Evolutionary conservation across 2,888 invertebrate species (phyloP), one percentile per base, ranked within the genome.

Genomic region (Cataglyphis rosenhaueri): DNA sequence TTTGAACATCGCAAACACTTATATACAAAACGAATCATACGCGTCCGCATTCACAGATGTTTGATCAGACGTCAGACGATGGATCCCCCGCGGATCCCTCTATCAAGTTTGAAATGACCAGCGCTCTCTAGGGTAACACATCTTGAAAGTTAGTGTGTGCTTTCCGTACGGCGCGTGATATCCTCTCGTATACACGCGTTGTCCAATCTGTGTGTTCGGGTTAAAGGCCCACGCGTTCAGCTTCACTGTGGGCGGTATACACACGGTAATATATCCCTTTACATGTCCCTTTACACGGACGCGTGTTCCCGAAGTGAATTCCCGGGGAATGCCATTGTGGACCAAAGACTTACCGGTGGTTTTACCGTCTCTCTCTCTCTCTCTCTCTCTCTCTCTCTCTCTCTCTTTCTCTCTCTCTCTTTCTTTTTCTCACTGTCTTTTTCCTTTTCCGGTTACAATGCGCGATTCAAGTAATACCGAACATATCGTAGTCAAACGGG

Each of bases 71-170:
- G 15, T 70, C 41, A 29, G 76, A 4, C 2, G 59, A 55, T 35
- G 5, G 83, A 57, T 84, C 6, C 38, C 85, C 84, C 83, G 84
- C 78, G 52, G 89, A 10, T 21, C 21, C 21, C 61, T n/a, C 38
- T 66, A 32, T 38, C 38, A 35, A 48, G 44, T 12, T 52, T 21
- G 41, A 73, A 84, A 87, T 86, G 85, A 85, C 61, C 74, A 65
- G 68, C 68, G 48, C 59, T 25, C 52, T 35, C 35, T 35, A 35
- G 65, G 62, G 68, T 44, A 75, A 61, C 74, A 78, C 64, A 35
- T 74, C 74, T 52, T 83, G 84, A 82, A 86, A 87, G 88, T 89
- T 85, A 87, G 85, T 82, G 85, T 82, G 85, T 83, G 82, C 79
- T 86, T 88, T 89, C 85, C 85, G 73, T 84, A 70, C 61, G 3